These are phyloP conservation scores for Sycophaga agraensis DNA, from an alignment of 1,140 invertebrate genomes.

Conservation along the genomic window DNA sequence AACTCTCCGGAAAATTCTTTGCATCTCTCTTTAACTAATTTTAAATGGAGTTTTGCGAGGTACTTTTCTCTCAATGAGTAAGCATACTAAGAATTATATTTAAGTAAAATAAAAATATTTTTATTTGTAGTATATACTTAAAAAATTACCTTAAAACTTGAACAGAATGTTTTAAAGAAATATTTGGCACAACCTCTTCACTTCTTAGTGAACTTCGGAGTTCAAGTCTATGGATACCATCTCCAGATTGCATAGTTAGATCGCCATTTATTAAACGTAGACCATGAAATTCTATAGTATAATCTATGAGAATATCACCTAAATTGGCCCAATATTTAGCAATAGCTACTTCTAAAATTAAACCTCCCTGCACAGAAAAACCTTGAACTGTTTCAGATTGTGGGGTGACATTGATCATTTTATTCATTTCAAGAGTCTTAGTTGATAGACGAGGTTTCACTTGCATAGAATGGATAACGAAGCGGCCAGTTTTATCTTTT, in stretches of 20 bases:
- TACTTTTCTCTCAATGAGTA: too few species aligned
- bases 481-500: slow-evolving; percentile 69
- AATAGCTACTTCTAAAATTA: slow-evolving; percentile 83
- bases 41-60: too few species aligned
- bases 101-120: not conserved
- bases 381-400: slow-evolving; percentile 67
- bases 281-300: slow-evolving; percentile 81
- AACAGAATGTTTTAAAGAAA: slow-evolving; percentile 77
- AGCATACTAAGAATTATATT: not conserved
- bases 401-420: slow-evolving; percentile 72
- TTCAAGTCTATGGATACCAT: slow-evolving; percentile 74
- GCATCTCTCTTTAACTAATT: too few species aligned
- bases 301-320: slow-evolving; percentile 74
- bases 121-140: too few species aligned
- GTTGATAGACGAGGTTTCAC: slow-evolving; percentile 75
- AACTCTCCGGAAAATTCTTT: too few species aligned
- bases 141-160: slow-evolving; percentile 70
- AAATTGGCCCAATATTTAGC: slow-evolving; percentile 94
- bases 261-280: slow-evolving; percentile 69
- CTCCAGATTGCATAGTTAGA: slow-evolving; percentile 72
- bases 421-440: slow-evolving; percentile 79
- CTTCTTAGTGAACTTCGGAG: slow-evolving; percentile 68
- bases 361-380: slow-evolving; percentile 72
- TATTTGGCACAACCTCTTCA: slow-evolving; percentile 78
- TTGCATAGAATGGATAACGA: slow-evolving; percentile 84